Evolutionary conservation across 1,140 invertebrate genomes (phyloP).

Genomic region (Sitobion miscanthi): DNA sequence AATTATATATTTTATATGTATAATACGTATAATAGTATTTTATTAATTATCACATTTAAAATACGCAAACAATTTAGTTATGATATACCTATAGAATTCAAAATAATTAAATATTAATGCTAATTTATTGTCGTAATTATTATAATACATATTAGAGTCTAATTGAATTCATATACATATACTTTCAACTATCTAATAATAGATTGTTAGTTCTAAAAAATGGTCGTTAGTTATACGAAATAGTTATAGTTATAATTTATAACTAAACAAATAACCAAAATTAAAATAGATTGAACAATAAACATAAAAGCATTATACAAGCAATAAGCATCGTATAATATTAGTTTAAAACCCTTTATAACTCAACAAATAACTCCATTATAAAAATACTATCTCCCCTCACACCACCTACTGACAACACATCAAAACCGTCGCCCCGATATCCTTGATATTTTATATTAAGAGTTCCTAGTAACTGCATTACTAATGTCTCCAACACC

Average conservation of each 20-base stretch:
- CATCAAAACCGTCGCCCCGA: no score
- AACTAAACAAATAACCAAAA: no score
- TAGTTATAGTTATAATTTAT: neutral
- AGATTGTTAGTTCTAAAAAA: neutral
- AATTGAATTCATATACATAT: neutral
- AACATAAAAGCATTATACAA: no score
- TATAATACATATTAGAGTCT: neutral
- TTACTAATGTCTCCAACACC: no score
- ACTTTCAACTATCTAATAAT: neutral
- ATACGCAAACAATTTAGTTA: neutral
- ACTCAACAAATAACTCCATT: no score
- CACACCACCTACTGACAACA: no score
- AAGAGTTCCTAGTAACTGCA: no score
- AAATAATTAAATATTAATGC: neutral
- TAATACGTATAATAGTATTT: neutral
- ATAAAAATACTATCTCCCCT: no score
- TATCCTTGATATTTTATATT: no score
- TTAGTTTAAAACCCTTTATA: no score
- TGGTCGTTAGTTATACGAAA: neutral
- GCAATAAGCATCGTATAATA: no score
- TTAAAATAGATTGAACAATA: no score
- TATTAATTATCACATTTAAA: neutral
- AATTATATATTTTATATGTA: neutral
- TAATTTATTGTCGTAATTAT: neutral
- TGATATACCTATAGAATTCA: neutral